A percentile compares a stretch with the other conserved stretches of the same genome.
These are phyloP conservation scores for Indicator indicator DNA, from an alignment of 2,113 vertebrate genomes.

Conservation along the genomic window DNA sequence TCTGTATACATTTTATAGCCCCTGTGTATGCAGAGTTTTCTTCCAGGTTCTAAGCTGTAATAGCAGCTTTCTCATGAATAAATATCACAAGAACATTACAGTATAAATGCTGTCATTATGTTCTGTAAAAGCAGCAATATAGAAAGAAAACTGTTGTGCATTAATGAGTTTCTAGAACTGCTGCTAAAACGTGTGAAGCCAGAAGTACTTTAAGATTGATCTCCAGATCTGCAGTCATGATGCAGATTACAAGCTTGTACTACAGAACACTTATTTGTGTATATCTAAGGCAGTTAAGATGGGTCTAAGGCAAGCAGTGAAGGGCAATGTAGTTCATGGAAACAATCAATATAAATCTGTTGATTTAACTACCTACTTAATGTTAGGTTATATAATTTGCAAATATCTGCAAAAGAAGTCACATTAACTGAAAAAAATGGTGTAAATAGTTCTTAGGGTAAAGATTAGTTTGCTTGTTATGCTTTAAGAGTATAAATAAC, in stretches of 20 bases:
- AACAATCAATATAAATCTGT: not conserved
- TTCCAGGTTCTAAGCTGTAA: not conserved
- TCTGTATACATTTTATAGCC: not conserved
- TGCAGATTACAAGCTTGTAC: not conserved
- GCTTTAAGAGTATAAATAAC: not conserved
- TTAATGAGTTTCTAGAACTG: not conserved
- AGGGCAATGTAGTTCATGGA: not conserved
- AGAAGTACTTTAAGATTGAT: not conserved
- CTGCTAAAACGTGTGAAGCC: not conserved
- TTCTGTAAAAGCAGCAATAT: not conserved
- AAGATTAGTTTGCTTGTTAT: not conserved
- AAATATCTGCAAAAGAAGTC: not conserved
- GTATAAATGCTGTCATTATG: not conserved
- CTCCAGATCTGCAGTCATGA: not conserved
- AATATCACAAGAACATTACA: not conserved
- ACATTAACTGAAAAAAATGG: not conserved
- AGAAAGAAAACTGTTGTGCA: not conserved
- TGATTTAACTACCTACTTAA: not conserved
- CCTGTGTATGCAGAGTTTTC: not conserved
- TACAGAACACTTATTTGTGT: not conserved
- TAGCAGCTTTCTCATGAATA: not conserved
- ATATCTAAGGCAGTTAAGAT: not conserved
- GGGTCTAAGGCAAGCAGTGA: not conserved
- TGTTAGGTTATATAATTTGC: not conserved
- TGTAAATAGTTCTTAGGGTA: not conserved